A percentile compares a stretch with the other conserved stretches of the same genome.
Evolutionary conservation across 1,140 invertebrate species (phyloP).

Genomic region (Cepaea nemoralis): DNA sequence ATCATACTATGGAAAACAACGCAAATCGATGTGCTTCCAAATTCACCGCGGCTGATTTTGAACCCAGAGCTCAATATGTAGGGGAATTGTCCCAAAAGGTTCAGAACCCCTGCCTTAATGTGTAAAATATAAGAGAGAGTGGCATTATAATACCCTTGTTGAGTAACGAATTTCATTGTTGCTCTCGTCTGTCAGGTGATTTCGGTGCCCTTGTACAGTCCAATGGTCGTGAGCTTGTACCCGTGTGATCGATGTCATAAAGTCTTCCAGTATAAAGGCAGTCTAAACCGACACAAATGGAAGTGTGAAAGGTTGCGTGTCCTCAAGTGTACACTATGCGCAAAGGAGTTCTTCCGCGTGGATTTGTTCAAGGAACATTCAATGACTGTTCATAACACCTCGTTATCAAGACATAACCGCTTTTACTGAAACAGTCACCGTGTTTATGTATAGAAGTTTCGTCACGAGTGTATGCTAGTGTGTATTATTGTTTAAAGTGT

Average conservation of each 20-base stretch:
- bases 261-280: conserved; percentile 32
- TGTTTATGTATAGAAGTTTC: too few species aligned
- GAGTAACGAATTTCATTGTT: conserved; percentile 17
- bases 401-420: neutral
- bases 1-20: too few species aligned
- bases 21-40: too few species aligned
- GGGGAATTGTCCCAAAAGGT: too few species aligned
- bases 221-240: neutral
- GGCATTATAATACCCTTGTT: neutral
- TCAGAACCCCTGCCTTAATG: too few species aligned
- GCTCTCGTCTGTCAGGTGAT: conserved; percentile 15
- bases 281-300: conserved; percentile 40
- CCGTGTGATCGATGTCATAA: conserved; percentile 30
- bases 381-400: conserved; percentile 9
- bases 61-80: too few species aligned
- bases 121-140: too few species aligned
- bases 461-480: too few species aligned
- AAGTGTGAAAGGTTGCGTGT: conserved; percentile 37
- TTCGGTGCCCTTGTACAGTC: neutral
- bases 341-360: conserved; percentile 38
- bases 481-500: too few species aligned
- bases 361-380: conserved; percentile 38
- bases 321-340: conserved; percentile 31
- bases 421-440: too few species aligned
- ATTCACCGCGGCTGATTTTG: too few species aligned